phyloP scores from a whole-genome alignment of 2,797 vertebrate species.

The Phoeniculus purpureus region DNA sequence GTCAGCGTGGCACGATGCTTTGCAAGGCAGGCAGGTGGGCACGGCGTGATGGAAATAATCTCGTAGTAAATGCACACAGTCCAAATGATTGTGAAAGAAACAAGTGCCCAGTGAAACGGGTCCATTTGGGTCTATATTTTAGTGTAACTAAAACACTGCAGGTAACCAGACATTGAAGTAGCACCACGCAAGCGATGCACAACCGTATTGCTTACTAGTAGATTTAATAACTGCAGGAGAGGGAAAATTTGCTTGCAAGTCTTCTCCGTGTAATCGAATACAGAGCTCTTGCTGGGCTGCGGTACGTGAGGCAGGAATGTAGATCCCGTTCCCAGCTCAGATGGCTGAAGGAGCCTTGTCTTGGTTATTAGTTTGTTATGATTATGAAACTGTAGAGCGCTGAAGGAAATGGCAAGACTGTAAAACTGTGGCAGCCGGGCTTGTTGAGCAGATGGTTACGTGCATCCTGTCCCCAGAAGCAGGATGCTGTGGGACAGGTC shows the following conservation, averaged over 20 bases:
- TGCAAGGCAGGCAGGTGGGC: not conserved
- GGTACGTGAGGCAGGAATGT: not conserved
- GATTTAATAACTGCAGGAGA: conserved; percentile 16
- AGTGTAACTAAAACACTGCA: not conserved
- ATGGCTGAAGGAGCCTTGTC: not conserved
- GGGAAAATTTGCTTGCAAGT: not conserved
- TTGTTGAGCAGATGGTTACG: not conserved
- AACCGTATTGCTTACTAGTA: not conserved
- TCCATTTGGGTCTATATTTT: not conserved
- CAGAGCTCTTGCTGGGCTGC: not conserved
- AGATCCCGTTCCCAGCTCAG: not conserved
- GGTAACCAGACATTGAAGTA: not conserved
- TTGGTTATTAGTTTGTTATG: not conserved
- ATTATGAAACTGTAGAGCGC: not conserved
- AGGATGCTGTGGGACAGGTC: not conserved
- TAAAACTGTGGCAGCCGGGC: not conserved
- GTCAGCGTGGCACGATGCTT: not conserved
- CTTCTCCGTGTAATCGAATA: not conserved
- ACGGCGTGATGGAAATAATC: not conserved
- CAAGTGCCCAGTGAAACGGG: not conserved
- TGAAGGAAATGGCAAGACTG: not conserved
- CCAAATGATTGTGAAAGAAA: not conserved
- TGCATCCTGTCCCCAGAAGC: not conserved
- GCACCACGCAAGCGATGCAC: not conserved
- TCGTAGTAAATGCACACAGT: not conserved